Percentiles rank a stretch among this genome's conserved stretches.
Conservation (phyloP, 2,888 invertebrate genomes). For the Euphydryas editha region DNA sequence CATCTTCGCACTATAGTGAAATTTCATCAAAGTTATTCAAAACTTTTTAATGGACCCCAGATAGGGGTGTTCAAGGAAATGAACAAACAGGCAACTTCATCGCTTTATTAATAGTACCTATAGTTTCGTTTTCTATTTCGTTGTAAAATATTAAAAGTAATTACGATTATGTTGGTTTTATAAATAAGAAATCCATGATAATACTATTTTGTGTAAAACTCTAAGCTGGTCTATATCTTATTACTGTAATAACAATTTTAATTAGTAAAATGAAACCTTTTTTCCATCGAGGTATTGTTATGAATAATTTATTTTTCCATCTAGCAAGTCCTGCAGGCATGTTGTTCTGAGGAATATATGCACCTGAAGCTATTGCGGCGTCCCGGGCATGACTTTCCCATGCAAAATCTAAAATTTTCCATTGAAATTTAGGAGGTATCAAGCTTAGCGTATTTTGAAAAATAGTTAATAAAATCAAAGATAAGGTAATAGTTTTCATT, state of each 20-base stretch:
- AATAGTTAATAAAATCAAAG: slow-evolving; percentile 17
- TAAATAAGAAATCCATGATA: too few relatives aligned
- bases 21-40: too few relatives aligned
- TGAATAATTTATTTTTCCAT: slow-evolving; percentile 87
- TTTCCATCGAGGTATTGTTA: slow-evolving; percentile 87
- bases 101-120: too few relatives aligned
- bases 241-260: neutral
- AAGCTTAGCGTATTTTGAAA: slow-evolving; percentile 41
- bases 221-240: neutral
- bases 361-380: slow-evolving; percentile 77
- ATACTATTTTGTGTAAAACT: too few relatives aligned
- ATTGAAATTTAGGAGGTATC: slow-evolving; percentile 74
- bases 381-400: slow-evolving; percentile 83
- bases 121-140: too few relatives aligned
- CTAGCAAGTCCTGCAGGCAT: slow-evolving; percentile 87
- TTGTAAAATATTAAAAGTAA: too few relatives aligned
- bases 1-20: too few relatives aligned
- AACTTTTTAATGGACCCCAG: too few relatives aligned
- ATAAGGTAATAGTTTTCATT: slow-evolving; percentile 33
- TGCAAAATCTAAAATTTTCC: slow-evolving; percentile 86
- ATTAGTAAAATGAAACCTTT: slow-evolving; percentile 61
- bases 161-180: too few relatives aligned
- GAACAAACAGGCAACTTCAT: too few relatives aligned
- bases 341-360: slow-evolving; percentile 85
- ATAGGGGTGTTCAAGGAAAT: too few relatives aligned